phyloP scores from a whole-genome alignment of 2,888 invertebrate genomes.

The Ophioninae sp. region DNA sequence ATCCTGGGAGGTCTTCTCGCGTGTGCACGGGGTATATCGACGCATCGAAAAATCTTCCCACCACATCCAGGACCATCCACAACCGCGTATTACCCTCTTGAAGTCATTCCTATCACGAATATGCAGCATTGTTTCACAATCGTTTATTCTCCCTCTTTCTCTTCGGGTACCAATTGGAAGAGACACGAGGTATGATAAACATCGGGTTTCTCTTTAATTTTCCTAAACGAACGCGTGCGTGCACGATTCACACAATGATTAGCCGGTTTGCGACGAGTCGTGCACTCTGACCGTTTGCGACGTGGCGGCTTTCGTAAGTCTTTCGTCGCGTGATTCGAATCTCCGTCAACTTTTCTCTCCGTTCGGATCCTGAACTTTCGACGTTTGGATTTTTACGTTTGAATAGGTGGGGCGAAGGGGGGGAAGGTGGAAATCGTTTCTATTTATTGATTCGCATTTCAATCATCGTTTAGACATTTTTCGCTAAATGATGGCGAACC shows the following conservation, averaged over 20 bases:
- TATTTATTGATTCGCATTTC: neutral
- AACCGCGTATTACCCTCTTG: neutral
- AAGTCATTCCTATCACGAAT: neutral
- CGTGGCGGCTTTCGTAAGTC: neutral
- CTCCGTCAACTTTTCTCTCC: neutral
- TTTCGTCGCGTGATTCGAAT: neutral
- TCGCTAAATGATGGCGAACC: too few species aligned
- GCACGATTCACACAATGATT: neutral
- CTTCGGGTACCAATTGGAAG: too few species aligned
- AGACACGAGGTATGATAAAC: neutral
- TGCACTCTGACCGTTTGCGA: constrained; percentile 1
- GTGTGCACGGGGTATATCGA: neutral
- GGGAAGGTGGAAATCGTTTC: neutral
- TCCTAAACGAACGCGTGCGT: neutral
- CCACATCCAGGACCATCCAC: neutral
- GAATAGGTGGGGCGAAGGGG: neutral
- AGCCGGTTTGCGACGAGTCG: constrained; percentile 10
- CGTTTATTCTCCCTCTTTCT: neutral
- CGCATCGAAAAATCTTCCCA: neutral
- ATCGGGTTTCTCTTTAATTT: neutral
- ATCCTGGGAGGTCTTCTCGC: neutral
- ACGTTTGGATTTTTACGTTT: neutral
- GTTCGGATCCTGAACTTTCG: constrained; percentile 18
- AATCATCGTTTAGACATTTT: too few species aligned
- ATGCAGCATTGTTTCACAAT: neutral